Percentiles rank a stretch among this genome's conserved stretches.
Evolutionary conservation across 2,888 invertebrate species (phyloP).

Genomic region (Thereva unica): DNA sequence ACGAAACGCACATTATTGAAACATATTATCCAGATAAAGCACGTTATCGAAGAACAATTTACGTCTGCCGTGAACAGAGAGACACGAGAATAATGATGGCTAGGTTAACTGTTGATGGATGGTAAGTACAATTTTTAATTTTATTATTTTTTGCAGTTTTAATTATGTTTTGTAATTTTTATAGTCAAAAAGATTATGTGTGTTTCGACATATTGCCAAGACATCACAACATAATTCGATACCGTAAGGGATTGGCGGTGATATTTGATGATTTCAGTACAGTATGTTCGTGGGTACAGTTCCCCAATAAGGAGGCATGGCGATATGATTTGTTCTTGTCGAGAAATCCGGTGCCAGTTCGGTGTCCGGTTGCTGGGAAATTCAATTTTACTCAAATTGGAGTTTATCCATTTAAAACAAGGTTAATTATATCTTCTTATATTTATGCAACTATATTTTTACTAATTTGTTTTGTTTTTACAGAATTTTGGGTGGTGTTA

Average conservation of each 20-base stretch:
- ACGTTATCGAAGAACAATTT: slow-evolving; percentile 84
- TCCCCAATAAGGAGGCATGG: slow-evolving; percentile 82
- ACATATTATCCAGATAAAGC: slow-evolving; percentile 93
- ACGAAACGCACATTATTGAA: slow-evolving; percentile 95
- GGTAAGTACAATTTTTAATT: slow-evolving; percentile 34
- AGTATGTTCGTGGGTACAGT: slow-evolving; percentile 93
- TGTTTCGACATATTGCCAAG: slow-evolving; percentile 96
- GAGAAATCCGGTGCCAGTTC: slow-evolving; percentile 87
- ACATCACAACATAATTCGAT: slow-evolving; percentile 94
- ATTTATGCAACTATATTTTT: neutral
- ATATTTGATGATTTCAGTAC: slow-evolving; percentile 90
- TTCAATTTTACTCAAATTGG: slow-evolving; percentile 91
- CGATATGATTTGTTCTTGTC: slow-evolving; percentile 81
- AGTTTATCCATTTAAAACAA: slow-evolving; percentile 87
- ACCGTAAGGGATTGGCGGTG: slow-evolving; percentile 83
- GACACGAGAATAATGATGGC: slow-evolving; percentile 95
- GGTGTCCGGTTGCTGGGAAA: slow-evolving; percentile 96
- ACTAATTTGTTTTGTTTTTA: slow-evolving; percentile 34
- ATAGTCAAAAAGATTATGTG: slow-evolving; percentile 91
- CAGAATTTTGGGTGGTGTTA: slow-evolving; percentile 93
- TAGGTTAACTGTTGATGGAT: slow-evolving; percentile 90
- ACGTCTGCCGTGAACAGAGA: slow-evolving; percentile 90
- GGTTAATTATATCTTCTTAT: slow-evolving; percentile 44
- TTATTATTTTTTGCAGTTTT: neutral
- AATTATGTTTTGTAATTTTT: slow-evolving; percentile 47